These are phyloP conservation scores for Scaptomyza cyrtandrae DNA, from an alignment of 2,888 invertebrate genomes.

Conservation along the genomic window DNA sequence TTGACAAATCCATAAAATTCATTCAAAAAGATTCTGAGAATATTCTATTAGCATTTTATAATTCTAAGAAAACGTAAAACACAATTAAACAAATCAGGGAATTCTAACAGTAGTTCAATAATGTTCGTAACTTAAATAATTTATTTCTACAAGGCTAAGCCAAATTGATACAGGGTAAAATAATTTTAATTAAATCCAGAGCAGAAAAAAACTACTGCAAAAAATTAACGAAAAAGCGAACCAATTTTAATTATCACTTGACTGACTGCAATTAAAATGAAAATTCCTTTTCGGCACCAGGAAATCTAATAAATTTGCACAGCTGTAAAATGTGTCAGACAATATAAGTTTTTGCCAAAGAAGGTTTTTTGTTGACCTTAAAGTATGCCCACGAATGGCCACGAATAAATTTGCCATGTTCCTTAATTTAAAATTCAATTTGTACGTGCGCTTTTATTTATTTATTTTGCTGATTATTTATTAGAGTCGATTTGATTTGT, in stretches of 20 bases:
- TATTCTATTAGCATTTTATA: neutral
- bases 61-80: neutral
- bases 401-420: conserved; percentile 23
- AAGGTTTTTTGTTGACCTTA: neutral
- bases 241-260: conserved; percentile 49
- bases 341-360: conserved; percentile 20
- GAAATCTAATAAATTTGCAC: conserved; percentile 49
- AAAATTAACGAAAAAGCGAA: conserved; percentile 6
- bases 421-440: conserved; percentile 51
- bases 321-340: conserved; percentile 29
- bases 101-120: too few relatives aligned
- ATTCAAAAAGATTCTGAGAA: neutral
- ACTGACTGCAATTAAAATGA: conserved; percentile 55
- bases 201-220: conserved; percentile 29
- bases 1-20: neutral
- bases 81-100: neutral
- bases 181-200: conserved; percentile 65
- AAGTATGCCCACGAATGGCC: conserved; percentile 5
- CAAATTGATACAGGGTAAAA: neutral
- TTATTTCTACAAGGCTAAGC: too few relatives aligned
- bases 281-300: conserved; percentile 43
- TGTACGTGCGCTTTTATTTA: conserved; percentile 3
- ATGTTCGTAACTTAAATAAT: too few relatives aligned
- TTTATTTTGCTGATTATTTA: conserved; percentile 20
- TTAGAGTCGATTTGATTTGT: conserved; percentile 10